phyloP scores from a whole-genome alignment of 2,113 vertebrate genomes.

The Bujurquina vittata region DNA sequence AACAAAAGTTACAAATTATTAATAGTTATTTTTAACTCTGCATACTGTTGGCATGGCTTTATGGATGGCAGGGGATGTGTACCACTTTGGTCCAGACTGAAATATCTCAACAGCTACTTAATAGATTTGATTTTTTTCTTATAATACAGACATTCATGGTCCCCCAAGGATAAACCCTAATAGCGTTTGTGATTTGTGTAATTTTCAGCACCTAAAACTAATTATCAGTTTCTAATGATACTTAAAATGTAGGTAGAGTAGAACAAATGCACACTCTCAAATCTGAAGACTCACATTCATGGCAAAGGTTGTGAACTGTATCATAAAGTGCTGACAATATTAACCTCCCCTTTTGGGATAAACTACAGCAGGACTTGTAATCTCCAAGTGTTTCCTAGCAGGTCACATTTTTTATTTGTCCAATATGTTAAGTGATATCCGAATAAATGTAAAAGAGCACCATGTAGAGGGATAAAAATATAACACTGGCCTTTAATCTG shows the following conservation, averaged over 20 bases:
- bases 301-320: background rate
- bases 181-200: background rate
- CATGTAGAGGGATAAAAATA: background rate
- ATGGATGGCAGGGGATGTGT: background rate
- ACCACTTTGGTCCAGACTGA: background rate
- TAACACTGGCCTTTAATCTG: background rate
- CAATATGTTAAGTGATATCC: too few relatives aligned
- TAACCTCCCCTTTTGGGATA: too few relatives aligned
- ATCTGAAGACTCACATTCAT: background rate
- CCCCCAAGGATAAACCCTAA: background rate
- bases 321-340: background rate
- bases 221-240: too few relatives aligned
- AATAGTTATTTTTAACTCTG: background rate
- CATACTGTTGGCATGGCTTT: slow-evolving; percentile 8
- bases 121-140: background rate
- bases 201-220: too few relatives aligned
- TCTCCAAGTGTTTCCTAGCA: too few relatives aligned
- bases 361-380: too few relatives aligned
- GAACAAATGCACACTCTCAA: too few relatives aligned
- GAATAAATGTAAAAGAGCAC: too few relatives aligned
- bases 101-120: background rate
- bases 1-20: background rate
- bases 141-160: background rate
- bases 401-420: too few relatives aligned
- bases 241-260: too few relatives aligned